A percentile compares a stretch with the other conserved stretches of the same genome.
Evolutionary conservation across 2,797 vertebrate genomes (phyloP).

Genomic region (Tapera naevia): DNA sequence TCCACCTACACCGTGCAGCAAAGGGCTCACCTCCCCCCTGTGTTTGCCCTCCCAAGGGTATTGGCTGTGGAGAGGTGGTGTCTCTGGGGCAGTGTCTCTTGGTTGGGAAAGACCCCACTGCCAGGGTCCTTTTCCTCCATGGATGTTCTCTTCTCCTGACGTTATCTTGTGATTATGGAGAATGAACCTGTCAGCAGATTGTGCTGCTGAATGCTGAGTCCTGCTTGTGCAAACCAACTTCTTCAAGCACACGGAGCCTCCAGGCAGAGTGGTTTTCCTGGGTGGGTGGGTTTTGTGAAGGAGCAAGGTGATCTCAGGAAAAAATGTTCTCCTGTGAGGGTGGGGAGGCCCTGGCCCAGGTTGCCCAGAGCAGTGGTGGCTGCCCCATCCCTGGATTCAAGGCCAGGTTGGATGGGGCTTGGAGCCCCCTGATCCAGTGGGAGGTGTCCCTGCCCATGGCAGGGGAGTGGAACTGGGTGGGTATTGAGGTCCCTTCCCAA

Average conservation of each 20-base stretch:
- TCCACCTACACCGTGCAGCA: not conserved
- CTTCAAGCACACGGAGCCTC: not conserved
- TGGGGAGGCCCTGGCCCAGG: too few relatives aligned
- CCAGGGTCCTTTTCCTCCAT: not conserved
- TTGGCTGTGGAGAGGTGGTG: not conserved
- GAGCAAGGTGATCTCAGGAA: not conserved
- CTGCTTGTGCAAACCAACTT: not conserved
- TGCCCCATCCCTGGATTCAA: too few relatives aligned
- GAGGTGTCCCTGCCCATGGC: too few relatives aligned
- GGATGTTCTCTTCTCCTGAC: not conserved
- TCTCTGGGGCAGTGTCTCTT: not conserved
- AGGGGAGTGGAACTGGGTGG: too few relatives aligned
- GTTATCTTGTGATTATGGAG: not conserved
- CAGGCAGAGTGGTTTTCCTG: not conserved
- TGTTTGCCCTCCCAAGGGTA: fast-evolving
- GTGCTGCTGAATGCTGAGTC: not conserved
- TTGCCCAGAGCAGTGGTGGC: too few relatives aligned
- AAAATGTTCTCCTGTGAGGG: too few relatives aligned
- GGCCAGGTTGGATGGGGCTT: too few relatives aligned
- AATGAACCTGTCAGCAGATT: not conserved
- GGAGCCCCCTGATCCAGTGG: too few relatives aligned
- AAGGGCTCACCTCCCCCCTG: not conserved
- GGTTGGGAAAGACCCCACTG: not conserved
- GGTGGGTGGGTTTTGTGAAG: not conserved
- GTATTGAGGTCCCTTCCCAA: too few relatives aligned